Conservation (phyloP, 2,888 invertebrate species). For the Sphaeridia pumilis region DNA sequence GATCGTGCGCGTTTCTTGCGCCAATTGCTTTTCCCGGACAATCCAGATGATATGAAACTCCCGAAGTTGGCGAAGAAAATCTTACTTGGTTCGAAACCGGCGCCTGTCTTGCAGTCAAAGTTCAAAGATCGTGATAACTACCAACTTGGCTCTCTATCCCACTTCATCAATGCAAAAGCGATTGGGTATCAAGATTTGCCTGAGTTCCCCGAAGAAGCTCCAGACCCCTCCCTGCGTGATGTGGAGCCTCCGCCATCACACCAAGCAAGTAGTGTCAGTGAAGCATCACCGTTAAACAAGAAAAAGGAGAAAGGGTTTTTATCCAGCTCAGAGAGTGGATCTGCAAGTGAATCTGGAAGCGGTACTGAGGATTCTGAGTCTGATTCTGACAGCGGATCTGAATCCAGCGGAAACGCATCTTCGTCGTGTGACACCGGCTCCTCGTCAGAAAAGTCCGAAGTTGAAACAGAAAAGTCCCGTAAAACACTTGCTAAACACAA, state of each 20-base stretch:
- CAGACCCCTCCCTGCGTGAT: slow-evolving; percentile 65
- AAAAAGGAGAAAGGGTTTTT: slow-evolving; percentile 13
- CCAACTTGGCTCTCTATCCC: slow-evolving; percentile 89
- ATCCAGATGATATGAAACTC: slow-evolving; percentile 46
- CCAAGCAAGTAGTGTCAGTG: neutral
- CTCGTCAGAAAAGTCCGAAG: slow-evolving; percentile 14
- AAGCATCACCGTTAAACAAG: slow-evolving; percentile 14
- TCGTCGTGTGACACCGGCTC: slow-evolving; percentile 19
- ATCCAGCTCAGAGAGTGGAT: slow-evolving; percentile 30
- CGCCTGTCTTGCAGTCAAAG: slow-evolving; percentile 75
- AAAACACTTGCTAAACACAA: slow-evolving; percentile 25
- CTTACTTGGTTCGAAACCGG: slow-evolving; percentile 84
- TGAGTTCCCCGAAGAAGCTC: slow-evolving; percentile 60
- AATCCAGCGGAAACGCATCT: slow-evolving; percentile 19
- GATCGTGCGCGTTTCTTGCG: slow-evolving; percentile 85
- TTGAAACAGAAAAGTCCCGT: neutral
- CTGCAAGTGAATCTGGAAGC: slow-evolving; percentile 36
- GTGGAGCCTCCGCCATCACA: slow-evolving; percentile 46
- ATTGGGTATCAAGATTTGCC: slow-evolving; percentile 83
- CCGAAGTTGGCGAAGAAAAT: slow-evolving; percentile 64
- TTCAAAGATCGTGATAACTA: slow-evolving; percentile 74
- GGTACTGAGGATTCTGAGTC: slow-evolving; percentile 32
- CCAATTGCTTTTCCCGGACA: slow-evolving; percentile 59
- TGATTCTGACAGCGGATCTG: slow-evolving; percentile 19
- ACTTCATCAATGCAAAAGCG: slow-evolving; percentile 76